Percentiles rank a stretch among this genome's conserved stretches.
Conservation (phyloP, 2,888 invertebrate species). For the Zaprionus obscuricornis region DNA sequence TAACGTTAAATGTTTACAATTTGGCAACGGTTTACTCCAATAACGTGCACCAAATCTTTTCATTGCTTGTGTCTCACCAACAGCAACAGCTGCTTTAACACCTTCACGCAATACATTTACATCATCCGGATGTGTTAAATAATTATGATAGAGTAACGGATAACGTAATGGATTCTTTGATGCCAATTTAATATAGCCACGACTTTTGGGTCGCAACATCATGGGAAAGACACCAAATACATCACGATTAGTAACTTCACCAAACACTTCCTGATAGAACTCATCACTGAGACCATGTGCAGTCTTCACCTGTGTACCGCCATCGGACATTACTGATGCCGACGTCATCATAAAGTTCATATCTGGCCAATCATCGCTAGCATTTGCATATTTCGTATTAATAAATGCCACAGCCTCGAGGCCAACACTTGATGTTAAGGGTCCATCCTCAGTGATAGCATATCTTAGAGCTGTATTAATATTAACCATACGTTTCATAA, state of each 20-base stretch:
- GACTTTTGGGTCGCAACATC: constrained; percentile 94
- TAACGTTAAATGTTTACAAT: constrained; percentile 90
- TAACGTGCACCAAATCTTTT: constrained; percentile 91
- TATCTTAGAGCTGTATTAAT: constrained; percentile 92
- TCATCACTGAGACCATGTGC: constrained; percentile 93
- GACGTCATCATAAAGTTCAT: constrained; percentile 96
- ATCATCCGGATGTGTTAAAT: constrained; percentile 93
- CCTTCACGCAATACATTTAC: constrained; percentile 92
- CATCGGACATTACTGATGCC: constrained; percentile 91
- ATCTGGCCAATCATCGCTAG: constrained; percentile 95
- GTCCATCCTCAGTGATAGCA: constrained; percentile 93
- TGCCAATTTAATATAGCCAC: constrained; percentile 90
- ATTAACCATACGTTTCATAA: constrained; percentile 92
- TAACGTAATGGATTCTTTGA: constrained; percentile 89
- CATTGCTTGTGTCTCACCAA: constrained; percentile 91
- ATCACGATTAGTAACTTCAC: constrained; percentile 89
- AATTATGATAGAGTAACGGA: constrained; percentile 95
- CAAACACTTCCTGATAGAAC: constrained; percentile 90
- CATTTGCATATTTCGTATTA: constrained; percentile 93
- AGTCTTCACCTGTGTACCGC: constrained; percentile 90
- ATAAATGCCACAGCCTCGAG: constrained; percentile 95
- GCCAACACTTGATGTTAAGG: constrained; percentile 93
- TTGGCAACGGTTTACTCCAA: constrained; percentile 90
- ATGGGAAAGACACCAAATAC: constrained; percentile 93
- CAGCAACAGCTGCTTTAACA: constrained; percentile 92